Conservation (phyloP, 1,140 invertebrate genomes). For the Holcopasites calliopsidis region DNA sequence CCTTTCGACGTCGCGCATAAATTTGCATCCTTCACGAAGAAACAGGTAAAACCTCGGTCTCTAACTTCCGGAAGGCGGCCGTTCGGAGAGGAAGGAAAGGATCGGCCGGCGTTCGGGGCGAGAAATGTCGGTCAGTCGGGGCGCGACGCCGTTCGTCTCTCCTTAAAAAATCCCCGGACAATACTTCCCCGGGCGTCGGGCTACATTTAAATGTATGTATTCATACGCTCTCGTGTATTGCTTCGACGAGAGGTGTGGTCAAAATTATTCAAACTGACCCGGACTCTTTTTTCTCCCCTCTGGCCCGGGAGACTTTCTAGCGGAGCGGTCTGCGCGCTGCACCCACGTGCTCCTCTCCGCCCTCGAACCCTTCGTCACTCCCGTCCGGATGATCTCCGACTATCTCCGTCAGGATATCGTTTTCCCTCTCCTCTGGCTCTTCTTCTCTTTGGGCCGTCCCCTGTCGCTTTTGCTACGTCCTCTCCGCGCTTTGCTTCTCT, state of each 20-base stretch:
- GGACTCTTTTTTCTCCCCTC: slow-evolving; percentile 73
- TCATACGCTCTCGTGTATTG: slow-evolving; percentile 76
- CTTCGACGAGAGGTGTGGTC: slow-evolving; percentile 80
- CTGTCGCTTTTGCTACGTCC: slow-evolving; percentile 26
- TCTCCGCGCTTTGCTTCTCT: slow-evolving; percentile 41
- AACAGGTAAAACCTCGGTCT: slow-evolving; percentile 40
- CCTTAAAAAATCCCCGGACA: slow-evolving; percentile 75
- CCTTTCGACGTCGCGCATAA: slow-evolving; percentile 41
- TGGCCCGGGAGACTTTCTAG: slow-evolving; percentile 78
- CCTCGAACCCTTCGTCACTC: slow-evolving; percentile 13
- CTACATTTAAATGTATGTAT: slow-evolving; percentile 80
- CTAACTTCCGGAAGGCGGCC: background rate
- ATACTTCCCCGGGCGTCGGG: slow-evolving; percentile 70
- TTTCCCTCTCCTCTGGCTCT: background rate
- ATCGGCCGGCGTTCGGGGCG: slow-evolving; percentile 10
- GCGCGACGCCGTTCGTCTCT: slow-evolving; percentile 29
- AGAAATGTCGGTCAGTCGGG: slow-evolving; percentile 68
- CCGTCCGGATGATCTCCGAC: slow-evolving; percentile 21
- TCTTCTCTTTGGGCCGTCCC: slow-evolving; percentile 39
- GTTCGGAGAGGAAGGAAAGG: background rate
- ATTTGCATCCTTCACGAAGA: slow-evolving; percentile 60
- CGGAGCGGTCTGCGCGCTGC: slow-evolving; percentile 64
- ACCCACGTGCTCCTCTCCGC: slow-evolving; percentile 71
- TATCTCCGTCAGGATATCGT: slow-evolving; percentile 33
- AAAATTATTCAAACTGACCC: slow-evolving; percentile 81